Percentiles rank a stretch among this genome's conserved stretches.
phyloP scores from a whole-genome alignment of 2,113 vertebrate species.

The Hassar affinis region DNA sequence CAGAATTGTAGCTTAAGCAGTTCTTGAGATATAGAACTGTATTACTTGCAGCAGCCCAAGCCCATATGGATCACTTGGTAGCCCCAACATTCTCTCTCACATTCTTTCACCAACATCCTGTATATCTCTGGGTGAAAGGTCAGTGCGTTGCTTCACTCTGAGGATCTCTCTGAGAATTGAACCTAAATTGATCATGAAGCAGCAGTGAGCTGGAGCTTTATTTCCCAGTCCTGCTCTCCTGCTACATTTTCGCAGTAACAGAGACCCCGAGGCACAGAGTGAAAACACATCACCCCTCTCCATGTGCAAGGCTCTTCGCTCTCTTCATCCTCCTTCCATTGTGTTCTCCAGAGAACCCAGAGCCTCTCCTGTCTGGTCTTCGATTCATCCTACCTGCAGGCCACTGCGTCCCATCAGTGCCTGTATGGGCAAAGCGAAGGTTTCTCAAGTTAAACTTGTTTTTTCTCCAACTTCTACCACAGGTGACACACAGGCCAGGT shows the following conservation, averaged over 20 bases:
- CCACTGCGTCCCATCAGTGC: background rate
- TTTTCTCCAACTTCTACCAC: background rate
- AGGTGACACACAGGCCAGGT: background rate
- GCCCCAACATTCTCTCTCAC: background rate
- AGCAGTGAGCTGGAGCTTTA: background rate
- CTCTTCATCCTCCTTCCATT: background rate
- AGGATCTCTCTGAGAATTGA: background rate
- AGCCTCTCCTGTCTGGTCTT: background rate
- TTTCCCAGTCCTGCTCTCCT: background rate
- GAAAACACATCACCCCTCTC: background rate
- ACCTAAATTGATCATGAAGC: background rate
- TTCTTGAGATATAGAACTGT: too few relatives aligned
- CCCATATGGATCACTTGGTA: too few relatives aligned
- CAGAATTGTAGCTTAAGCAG: too few relatives aligned
- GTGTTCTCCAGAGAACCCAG: background rate
- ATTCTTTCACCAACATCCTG: background rate
- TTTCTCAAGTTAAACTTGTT: background rate
- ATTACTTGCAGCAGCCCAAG: too few relatives aligned
- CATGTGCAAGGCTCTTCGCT: background rate
- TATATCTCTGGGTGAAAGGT: background rate
- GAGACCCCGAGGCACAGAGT: background rate
- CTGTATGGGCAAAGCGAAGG: background rate
- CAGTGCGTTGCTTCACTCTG: background rate
- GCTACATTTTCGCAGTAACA: background rate
- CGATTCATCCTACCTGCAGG: slow-evolving; percentile 13